Evolutionary conservation across 2,113 vertebrate genomes (phyloP).

Genomic region (Hippocampus barbouri): DNA sequence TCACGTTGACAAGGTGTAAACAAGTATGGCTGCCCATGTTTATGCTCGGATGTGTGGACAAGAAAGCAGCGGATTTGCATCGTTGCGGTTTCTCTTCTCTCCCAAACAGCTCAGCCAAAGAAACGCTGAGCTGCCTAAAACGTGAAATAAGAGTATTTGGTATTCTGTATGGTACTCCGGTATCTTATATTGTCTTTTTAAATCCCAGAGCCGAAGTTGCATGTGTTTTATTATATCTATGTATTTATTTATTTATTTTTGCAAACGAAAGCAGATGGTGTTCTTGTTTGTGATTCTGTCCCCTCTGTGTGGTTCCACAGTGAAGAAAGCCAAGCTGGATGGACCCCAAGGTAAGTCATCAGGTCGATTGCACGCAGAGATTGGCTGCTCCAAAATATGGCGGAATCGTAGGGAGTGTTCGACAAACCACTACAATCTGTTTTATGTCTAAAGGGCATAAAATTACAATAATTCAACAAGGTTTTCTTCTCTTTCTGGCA

Average conservation of each 20-base stretch:
- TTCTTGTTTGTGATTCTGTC: constrained; percentile 59
- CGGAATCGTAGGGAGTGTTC: background rate
- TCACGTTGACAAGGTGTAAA: constrained; percentile 6
- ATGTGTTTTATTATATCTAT: background rate
- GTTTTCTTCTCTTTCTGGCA: constrained; percentile 51
- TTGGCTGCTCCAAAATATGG: background rate
- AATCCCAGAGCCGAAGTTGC: constrained; percentile 19
- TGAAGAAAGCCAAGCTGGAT: constrained; percentile 97
- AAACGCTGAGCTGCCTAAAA: background rate
- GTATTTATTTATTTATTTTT: background rate
- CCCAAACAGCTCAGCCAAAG: constrained; percentile 1
- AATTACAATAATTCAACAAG: background rate
- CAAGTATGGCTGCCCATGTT: background rate
- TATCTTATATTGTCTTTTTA: background rate
- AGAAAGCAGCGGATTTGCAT: background rate
- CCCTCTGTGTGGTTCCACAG: constrained; percentile 76
- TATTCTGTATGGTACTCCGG: background rate
- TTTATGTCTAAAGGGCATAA: background rate
- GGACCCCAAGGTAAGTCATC: constrained; percentile 88
- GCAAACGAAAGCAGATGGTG: constrained; percentile 55
- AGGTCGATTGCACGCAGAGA: constrained; percentile 13
- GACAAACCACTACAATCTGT: background rate
- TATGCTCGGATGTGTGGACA: background rate
- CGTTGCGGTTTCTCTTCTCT: background rate
- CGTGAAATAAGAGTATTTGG: background rate